These are phyloP conservation scores for Colaptes auratus DNA, from an alignment of 2,113 vertebrate species.

Conservation along the genomic window DNA sequence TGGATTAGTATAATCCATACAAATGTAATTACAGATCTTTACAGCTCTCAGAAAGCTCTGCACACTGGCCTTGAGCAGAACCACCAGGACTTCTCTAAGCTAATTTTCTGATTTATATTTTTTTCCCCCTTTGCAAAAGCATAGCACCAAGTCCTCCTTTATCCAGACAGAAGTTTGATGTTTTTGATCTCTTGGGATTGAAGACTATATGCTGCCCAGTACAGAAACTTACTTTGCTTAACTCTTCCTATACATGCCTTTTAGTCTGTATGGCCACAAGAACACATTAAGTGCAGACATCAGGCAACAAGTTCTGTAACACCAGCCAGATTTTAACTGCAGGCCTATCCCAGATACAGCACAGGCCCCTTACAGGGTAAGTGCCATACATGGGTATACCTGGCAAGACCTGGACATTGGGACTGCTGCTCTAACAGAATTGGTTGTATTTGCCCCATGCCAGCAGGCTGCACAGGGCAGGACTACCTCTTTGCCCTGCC, in stretches of 20 bases:
- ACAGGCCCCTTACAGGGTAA: neutral
- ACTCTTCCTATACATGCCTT: neutral
- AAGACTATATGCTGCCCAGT: neutral
- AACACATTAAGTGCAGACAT: neutral
- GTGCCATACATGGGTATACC: fast-evolving
- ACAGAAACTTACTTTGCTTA: neutral
- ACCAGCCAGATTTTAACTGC: neutral
- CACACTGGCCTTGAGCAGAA: neutral
- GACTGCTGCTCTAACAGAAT: neutral
- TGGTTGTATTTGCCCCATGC: neutral
- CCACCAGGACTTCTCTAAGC: slow-evolving; percentile 41
- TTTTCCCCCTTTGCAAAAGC: neutral
- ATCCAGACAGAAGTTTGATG: neutral
- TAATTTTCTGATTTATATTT: slow-evolving; percentile 15
- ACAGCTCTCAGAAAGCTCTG: slow-evolving; percentile 6
- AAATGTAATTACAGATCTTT: slow-evolving; percentile 58
- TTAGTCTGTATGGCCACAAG: neutral
- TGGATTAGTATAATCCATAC: slow-evolving; percentile 58
- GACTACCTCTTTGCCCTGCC: neutral
- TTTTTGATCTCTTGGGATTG: slow-evolving; percentile 1
- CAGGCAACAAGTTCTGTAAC: neutral
- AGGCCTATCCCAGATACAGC: neutral
- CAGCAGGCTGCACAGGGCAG: neutral
- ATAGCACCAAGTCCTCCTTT: neutral
- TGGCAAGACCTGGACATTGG: neutral